Percentiles rank a stretch among this genome's conserved stretches.
phyloP scores from a whole-genome alignment of 2,888 invertebrate genomes.

The Eupithecia vulgata region DNA sequence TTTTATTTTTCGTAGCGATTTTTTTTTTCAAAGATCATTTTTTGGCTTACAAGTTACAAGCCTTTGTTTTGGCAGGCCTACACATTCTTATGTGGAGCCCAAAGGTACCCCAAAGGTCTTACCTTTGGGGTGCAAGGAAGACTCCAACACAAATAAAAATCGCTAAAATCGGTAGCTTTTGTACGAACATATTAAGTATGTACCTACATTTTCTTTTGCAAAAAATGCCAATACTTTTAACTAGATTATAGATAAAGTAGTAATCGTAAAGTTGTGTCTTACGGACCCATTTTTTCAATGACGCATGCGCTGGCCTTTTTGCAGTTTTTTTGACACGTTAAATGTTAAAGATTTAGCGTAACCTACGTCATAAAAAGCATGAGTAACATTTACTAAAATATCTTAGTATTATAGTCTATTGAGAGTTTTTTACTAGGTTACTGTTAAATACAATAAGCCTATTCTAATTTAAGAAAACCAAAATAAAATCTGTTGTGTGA shows the following conservation, averaged over 20 bases:
- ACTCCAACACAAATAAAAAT: too few relatives aligned
- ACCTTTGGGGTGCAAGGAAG: too few relatives aligned
- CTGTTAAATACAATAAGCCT: neutral
- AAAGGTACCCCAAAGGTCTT: too few relatives aligned
- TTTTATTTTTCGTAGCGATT: neutral
- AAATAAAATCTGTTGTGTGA: neutral
- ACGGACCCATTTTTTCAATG: neutral
- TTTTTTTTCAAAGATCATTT: too few relatives aligned
- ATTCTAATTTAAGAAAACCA: neutral
- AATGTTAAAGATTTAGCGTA: neutral
- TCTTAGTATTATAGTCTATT: neutral
- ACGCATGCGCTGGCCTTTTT: neutral
- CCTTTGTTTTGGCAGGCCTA: too few relatives aligned
- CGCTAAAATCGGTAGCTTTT: too few relatives aligned
- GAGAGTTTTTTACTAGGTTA: neutral
- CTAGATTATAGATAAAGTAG: neutral
- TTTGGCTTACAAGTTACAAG: too few relatives aligned
- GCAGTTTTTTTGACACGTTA: neutral
- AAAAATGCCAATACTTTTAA: neutral
- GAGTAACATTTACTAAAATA: conserved; percentile 1
- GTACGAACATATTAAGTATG: too few relatives aligned
- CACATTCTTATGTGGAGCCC: too few relatives aligned
- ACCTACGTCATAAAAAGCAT: neutral
- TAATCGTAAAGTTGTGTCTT: neutral
- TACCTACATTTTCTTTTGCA: neutral